phyloP scores from a whole-genome alignment of 2,888 invertebrate species.

The Erebia palarica region DNA sequence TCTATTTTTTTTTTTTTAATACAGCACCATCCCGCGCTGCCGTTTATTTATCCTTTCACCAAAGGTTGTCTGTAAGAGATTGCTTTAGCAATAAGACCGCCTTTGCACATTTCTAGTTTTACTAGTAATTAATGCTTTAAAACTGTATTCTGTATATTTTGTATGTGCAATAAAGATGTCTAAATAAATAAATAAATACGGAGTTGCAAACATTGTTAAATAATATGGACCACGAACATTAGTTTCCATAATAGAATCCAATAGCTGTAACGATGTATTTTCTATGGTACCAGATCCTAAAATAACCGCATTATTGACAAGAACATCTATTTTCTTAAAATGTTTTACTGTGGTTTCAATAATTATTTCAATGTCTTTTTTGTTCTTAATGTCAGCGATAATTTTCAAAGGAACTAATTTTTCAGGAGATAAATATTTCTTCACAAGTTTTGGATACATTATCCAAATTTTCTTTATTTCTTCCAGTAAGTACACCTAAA shows the following conservation, averaged over 20 bases:
- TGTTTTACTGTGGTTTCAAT: constrained; percentile 84
- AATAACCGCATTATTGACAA: constrained; percentile 92
- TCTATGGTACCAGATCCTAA: constrained; percentile 89
- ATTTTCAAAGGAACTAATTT: constrained; percentile 73
- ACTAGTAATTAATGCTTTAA: too few species aligned
- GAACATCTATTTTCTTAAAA: constrained; percentile 86
- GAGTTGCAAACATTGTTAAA: constrained; percentile 91
- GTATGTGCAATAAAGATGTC: too few species aligned
- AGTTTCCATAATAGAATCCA: constrained; percentile 91
- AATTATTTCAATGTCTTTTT: constrained; percentile 83
- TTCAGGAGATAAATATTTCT: constrained; percentile 48
- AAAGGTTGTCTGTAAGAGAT: too few species aligned
- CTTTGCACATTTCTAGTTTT: too few species aligned
- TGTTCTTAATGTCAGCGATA: constrained; percentile 84
- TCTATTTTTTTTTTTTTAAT: too few species aligned
- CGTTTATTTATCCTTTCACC: too few species aligned
- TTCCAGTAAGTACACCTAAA: constrained; percentile 84
- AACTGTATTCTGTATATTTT: too few species aligned
- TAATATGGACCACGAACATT: constrained; percentile 90
- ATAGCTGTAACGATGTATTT: too few species aligned
- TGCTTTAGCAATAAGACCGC: too few species aligned
- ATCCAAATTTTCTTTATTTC: constrained; percentile 85
- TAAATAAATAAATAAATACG: too few species aligned
- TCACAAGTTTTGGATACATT: constrained; percentile 81
- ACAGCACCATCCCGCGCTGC: too few species aligned